phyloP scores from a whole-genome alignment of 1,140 invertebrate species.

The Lepidurus apus region DNA sequence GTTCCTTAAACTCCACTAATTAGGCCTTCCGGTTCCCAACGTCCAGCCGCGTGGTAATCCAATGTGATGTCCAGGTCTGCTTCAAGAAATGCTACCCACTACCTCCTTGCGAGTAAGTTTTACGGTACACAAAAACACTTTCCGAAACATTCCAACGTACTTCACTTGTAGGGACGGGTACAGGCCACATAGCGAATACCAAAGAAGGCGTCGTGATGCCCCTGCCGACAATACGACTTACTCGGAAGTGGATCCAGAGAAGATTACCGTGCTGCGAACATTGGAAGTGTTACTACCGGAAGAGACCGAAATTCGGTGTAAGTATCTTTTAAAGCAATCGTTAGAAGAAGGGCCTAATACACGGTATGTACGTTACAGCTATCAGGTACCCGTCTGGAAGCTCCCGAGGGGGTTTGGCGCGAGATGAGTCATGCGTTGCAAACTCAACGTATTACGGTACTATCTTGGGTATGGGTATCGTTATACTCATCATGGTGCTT shows the following conservation, averaged over 20 bases:
- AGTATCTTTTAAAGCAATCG: not conserved
- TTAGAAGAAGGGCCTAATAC: not conserved
- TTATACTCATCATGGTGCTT: constrained; percentile 10
- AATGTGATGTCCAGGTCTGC: constrained; percentile 40
- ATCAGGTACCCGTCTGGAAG: not conserved
- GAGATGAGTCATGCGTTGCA: not conserved
- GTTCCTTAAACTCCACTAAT: constrained; percentile 23
- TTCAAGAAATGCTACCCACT: constrained; percentile 37
- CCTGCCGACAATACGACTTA: constrained; percentile 22
- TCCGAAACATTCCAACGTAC: not conserved
- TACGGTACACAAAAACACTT: not conserved
- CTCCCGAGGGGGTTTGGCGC: not conserved
- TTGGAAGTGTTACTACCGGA: constrained; percentile 34
- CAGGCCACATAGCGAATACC: constrained; percentile 31
- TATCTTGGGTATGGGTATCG: constrained; percentile 21
- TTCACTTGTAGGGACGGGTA: constrained; percentile 34
- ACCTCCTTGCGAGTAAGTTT: constrained; percentile 38
- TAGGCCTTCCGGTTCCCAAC: constrained; percentile 41
- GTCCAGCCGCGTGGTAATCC: constrained; percentile 36
- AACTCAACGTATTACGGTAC: constrained; percentile 24
- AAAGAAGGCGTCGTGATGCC: constrained; percentile 28
- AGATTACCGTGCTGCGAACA: constrained; percentile 33
- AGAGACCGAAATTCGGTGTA: constrained; percentile 30
- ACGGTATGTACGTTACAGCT: not conserved
- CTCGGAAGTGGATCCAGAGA: constrained; percentile 30